Conservation (phyloP, 2,888 invertebrate species). For the Hoplodrina ambigua region DNA sequence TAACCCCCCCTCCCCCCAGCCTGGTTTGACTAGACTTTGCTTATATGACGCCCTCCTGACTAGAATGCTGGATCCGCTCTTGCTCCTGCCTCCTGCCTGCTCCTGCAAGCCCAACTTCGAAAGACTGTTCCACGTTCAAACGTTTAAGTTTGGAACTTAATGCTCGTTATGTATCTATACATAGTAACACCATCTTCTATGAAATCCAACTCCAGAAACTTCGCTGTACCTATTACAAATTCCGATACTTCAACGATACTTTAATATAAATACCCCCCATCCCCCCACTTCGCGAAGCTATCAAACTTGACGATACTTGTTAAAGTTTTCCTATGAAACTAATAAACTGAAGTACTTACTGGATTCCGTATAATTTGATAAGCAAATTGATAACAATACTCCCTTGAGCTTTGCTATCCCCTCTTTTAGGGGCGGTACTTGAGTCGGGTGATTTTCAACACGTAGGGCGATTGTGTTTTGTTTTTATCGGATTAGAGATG, state of each 20-base stretch:
- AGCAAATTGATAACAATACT: constrained; percentile 26
- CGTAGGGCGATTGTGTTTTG: constrained; percentile 33
- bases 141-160: too few relatives aligned
- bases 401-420: constrained; percentile 20
- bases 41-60: too few relatives aligned
- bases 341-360: constrained; percentile 25
- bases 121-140: not conserved
- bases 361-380: constrained; percentile 43
- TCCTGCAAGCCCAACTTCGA: not conserved
- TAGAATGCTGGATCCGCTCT: too few relatives aligned
- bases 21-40: too few relatives aligned
- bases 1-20: too few relatives aligned
- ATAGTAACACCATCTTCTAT: too few relatives aligned
- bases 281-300: not conserved
- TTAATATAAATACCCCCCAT: constrained; percentile 6
- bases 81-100: not conserved
- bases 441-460: constrained; percentile 52
- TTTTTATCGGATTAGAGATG: constrained; percentile 43
- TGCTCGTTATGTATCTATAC: too few relatives aligned
- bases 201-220: constrained; percentile 9
- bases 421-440: constrained; percentile 44
- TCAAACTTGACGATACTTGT: constrained; percentile 3
- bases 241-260: constrained; percentile 22
- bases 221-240: constrained; percentile 10
- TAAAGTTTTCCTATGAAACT: constrained; percentile 37